A percentile compares a stretch with the other conserved stretches of the same genome.
These are phyloP conservation scores for Rhinichthys osculus DNA, from an alignment of 2,797 vertebrate genomes.

Conservation along the genomic window DNA sequence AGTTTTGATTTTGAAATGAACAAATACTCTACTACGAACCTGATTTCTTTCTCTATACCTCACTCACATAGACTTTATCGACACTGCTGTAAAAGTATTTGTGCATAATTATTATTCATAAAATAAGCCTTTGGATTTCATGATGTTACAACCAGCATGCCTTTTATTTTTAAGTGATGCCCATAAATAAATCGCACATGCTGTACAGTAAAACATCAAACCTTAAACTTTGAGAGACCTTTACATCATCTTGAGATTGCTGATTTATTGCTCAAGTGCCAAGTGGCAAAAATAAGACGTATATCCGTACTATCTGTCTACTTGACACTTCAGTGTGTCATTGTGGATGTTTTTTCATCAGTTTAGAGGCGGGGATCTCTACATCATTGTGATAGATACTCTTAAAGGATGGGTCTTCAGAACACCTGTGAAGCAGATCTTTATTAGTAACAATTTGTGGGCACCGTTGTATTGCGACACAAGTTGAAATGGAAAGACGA, in stretches of 20 bases:
- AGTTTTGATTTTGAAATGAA: not conserved
- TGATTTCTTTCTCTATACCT: not conserved
- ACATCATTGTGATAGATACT: slow-evolving; percentile 60
- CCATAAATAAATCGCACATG: not conserved
- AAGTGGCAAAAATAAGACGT: slow-evolving; percentile 58
- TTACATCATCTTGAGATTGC: slow-evolving; percentile 24
- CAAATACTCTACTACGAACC: not conserved
- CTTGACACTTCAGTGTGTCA: slow-evolving; percentile 54
- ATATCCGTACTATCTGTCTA: slow-evolving; percentile 28
- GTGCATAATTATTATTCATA: not conserved
- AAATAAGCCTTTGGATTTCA: not conserved
- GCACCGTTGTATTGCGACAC: not conserved
- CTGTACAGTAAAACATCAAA: slow-evolving; percentile 1
- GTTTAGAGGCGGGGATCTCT: slow-evolving; percentile 48
- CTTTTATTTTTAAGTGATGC: not conserved
- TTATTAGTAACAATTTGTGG: slow-evolving; percentile 8
- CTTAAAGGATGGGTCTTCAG: slow-evolving; percentile 36
- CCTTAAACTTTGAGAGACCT: slow-evolving; percentile 6
- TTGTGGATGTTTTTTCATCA: slow-evolving; percentile 55
- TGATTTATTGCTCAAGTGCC: slow-evolving; percentile 39
- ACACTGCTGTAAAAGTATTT: not conserved
- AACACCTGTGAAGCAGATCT: slow-evolving; percentile 19
- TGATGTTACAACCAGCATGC: not conserved
- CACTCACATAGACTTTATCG: not conserved
- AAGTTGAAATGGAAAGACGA: not conserved